Conservation (phyloP, 2,113 vertebrate genomes). For the Platysteira castanea region DNA sequence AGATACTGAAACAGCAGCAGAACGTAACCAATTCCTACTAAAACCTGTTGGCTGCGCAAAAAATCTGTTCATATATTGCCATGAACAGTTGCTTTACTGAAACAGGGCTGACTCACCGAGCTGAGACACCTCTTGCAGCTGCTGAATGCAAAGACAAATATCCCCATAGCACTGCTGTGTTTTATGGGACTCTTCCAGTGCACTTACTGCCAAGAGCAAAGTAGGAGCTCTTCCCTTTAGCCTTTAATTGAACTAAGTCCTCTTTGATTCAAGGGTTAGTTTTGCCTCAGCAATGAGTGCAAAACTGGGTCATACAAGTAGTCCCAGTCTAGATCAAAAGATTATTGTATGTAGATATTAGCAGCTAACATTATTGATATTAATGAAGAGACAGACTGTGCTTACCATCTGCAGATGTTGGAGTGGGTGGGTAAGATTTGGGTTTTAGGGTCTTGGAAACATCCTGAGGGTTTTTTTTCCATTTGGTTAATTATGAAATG, state of each 20-base stretch:
- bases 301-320: background rate
- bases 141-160: background rate
- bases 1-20: background rate
- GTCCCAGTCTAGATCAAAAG: background rate
- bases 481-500: constrained; percentile 1
- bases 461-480: background rate
- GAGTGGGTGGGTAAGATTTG: constrained; percentile 5
- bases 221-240: background rate
- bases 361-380: background rate
- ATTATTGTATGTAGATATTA: background rate
- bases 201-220: background rate
- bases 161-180: background rate
- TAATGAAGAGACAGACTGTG: background rate
- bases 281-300: background rate
- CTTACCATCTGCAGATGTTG: constrained; percentile 28
- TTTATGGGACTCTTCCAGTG: background rate
- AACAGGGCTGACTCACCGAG: background rate
- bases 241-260: background rate
- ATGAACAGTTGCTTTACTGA: background rate
- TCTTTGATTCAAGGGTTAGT: background rate
- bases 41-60: background rate
- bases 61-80: background rate
- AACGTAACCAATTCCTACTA: background rate
- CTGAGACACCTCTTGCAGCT: background rate
- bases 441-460: constrained; percentile 9